phyloP scores from a whole-genome alignment of 2,113 vertebrate genomes.

The Nannospalax galili region DNA sequence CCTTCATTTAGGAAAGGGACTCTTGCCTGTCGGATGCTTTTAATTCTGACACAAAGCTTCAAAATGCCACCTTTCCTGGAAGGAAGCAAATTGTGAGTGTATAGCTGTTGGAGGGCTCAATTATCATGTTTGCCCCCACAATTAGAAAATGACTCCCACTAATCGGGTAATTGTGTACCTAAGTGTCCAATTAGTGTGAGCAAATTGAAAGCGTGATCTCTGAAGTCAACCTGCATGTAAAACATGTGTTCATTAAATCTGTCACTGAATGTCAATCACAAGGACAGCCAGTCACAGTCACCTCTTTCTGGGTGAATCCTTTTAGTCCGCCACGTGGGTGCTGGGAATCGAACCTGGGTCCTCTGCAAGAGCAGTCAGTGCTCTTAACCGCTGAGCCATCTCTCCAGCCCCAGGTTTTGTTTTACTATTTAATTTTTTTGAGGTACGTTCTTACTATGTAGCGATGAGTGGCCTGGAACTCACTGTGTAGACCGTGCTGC shows the following conservation, averaged over 20 bases:
- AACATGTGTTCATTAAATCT: constrained; percentile 61
- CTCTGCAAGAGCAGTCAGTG: no score
- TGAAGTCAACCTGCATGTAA: constrained; percentile 59
- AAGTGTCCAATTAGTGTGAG: constrained; percentile 65
- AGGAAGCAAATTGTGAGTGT: constrained; percentile 50
- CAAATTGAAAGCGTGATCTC: constrained; percentile 67
- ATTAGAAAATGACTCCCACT: constrained; percentile 62
- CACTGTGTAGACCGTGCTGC: no score
- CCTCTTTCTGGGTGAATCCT: constrained; percentile 51
- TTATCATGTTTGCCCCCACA: constrained; percentile 53
- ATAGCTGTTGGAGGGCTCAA: constrained; percentile 60
- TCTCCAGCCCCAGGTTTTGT: no score
- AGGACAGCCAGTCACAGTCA: constrained; percentile 25
- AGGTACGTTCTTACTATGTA: no score
- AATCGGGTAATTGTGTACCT: constrained; percentile 73
- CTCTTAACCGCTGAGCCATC: no score
- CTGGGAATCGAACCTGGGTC: no score
- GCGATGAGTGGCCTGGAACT: no score
- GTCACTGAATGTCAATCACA: constrained; percentile 61
- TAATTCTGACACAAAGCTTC: constrained; percentile 43
- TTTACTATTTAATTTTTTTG: no score
- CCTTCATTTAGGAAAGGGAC: constrained; percentile 15
- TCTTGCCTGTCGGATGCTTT: constrained; percentile 45
- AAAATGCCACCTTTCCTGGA: constrained; percentile 64
- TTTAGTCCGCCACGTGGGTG: no score